Conservation (phyloP, 2,113 vertebrate genomes). For the Rostratula benghalensis region DNA sequence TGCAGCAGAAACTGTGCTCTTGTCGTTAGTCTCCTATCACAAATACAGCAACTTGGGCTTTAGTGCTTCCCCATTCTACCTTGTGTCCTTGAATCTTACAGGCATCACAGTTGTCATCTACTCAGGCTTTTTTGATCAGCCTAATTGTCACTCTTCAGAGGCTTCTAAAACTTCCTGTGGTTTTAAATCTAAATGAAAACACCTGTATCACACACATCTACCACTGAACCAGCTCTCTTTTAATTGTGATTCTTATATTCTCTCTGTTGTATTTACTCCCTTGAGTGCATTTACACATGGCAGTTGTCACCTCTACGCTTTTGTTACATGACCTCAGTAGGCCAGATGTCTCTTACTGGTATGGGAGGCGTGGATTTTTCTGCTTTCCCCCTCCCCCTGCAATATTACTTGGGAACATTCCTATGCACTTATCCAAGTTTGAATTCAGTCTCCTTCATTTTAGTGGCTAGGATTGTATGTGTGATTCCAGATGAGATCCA, state of each 20-base stretch:
- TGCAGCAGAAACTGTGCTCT: constrained; percentile 63
- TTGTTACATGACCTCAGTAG: background rate
- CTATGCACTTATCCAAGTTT: background rate
- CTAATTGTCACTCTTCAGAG: background rate
- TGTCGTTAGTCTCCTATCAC: constrained; percentile 42
- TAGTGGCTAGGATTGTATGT: background rate
- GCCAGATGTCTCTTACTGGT: background rate
- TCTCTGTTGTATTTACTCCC: background rate
- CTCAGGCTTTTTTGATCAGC: background rate
- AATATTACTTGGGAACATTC: background rate
- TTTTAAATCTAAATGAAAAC: background rate
- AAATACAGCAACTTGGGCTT: background rate
- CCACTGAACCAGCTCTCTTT: background rate
- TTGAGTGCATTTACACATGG: background rate
- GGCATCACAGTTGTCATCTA: background rate
- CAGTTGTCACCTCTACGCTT: background rate
- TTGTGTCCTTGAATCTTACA: background rate
- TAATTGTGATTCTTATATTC: background rate
- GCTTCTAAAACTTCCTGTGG: background rate
- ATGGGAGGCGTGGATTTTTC: background rate
- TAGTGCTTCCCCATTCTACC: background rate
- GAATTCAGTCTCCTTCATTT: background rate
- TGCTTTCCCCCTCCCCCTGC: background rate
- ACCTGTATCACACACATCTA: background rate
- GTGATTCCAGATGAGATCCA: background rate